A percentile compares a stretch with the other conserved stretches of the same genome.
Conservation (phyloP, 2,888 invertebrate species). For the Scaptomyza flava region DNA sequence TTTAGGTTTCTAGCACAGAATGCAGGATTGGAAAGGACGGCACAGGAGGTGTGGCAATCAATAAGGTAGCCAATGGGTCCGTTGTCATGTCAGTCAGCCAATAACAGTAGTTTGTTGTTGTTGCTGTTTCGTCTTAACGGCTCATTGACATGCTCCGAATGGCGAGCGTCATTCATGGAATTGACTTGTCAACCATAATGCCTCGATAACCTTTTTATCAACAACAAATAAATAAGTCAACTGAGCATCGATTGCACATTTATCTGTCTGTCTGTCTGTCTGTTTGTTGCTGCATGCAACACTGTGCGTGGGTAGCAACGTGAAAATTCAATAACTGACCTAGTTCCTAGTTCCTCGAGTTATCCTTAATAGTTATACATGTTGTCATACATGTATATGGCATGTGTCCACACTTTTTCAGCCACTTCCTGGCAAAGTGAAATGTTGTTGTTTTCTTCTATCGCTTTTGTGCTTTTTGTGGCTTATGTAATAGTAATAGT, state of each 20-base stretch:
- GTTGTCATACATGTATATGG: slow-evolving; percentile 2
- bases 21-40: not conserved
- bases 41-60: slow-evolving; percentile 49
- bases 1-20: slow-evolving; percentile 67
- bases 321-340: slow-evolving; percentile 83
- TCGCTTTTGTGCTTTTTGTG: not conserved
- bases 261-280: slow-evolving; percentile 14
- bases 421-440: slow-evolving; percentile 48
- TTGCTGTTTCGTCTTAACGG: slow-evolving; percentile 27
- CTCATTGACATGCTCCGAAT: slow-evolving; percentile 37
- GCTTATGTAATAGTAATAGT: slow-evolving; percentile 70
- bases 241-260: slow-evolving; percentile 14
- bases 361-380: slow-evolving; percentile 4
- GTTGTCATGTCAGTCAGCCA: slow-evolving; percentile 67
- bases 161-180: slow-evolving; percentile 31
- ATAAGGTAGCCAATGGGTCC: slow-evolving; percentile 58
- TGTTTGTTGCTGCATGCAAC: slow-evolving; percentile 27
- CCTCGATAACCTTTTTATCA: slow-evolving; percentile 5
- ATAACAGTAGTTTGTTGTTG: slow-evolving; percentile 18
- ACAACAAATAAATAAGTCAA: slow-evolving; percentile 7
- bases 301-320: slow-evolving; percentile 24
- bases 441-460: slow-evolving; percentile 18
- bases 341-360: slow-evolving; percentile 62
- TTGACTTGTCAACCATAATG: slow-evolving; percentile 15
- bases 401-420: slow-evolving; percentile 29